Conservation (phyloP, 2,113 vertebrate genomes). For the Ancistrus triradiatus region DNA sequence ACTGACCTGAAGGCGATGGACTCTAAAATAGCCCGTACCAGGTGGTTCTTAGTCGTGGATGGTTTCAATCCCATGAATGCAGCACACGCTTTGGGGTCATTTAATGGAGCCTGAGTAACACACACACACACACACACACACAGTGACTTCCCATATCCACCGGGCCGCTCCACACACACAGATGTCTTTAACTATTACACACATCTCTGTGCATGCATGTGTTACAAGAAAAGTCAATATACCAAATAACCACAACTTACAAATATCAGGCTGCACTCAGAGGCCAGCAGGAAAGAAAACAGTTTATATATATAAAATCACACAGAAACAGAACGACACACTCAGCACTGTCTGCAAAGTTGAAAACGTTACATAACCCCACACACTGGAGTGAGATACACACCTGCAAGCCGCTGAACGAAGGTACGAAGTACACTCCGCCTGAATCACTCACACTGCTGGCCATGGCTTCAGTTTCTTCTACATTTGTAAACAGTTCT, state of each 20-base stretch:
- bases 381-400: not conserved
- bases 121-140: not conserved
- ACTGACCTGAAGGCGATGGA: constrained; percentile 88
- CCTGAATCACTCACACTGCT: constrained; percentile 77
- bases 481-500: constrained; percentile 85
- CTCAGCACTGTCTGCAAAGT: not conserved
- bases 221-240: no score
- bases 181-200: no score
- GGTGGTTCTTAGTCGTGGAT: constrained; percentile 83
- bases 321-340: constrained; percentile 50
- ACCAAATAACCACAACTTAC: constrained; percentile 71
- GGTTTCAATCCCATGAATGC: constrained; percentile 90
- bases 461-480: constrained; percentile 83
- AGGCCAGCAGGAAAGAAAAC: constrained; percentile 63
- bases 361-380: not conserved
- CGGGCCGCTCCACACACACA: no score
- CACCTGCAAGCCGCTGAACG: constrained; percentile 91
- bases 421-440: constrained; percentile 93
- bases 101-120: constrained; percentile 75
- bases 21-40: constrained; percentile 91
- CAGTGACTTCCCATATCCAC: no score
- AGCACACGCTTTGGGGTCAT: constrained; percentile 84
- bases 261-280: constrained; percentile 65
- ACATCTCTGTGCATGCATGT: not conserved
- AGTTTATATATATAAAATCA: not conserved